Percentiles rank a stretch among this genome's conserved stretches.
phyloP scores from a whole-genome alignment of 2,888 invertebrate species.

The Cryptus viduatorius region DNA sequence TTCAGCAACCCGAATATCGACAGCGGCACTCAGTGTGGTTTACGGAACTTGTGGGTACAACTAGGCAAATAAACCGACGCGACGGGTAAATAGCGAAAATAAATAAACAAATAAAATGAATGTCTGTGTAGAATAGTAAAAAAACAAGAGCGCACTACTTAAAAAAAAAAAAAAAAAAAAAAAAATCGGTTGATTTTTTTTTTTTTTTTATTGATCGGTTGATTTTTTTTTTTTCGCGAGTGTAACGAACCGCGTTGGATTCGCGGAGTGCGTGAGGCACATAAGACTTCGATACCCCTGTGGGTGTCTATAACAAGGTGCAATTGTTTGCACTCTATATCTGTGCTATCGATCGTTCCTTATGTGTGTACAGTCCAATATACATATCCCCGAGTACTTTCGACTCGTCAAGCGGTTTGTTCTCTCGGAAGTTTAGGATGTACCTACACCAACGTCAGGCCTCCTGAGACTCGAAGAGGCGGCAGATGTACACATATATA shows the following conservation, averaged over 20 bases:
- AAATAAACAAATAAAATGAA: too few species aligned
- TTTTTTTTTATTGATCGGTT: too few species aligned
- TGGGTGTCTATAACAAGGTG: not conserved
- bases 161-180: too few species aligned
- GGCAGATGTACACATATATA: not conserved
- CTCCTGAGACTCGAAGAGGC: not conserved
- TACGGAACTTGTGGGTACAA: too few species aligned
- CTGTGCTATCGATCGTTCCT: not conserved
- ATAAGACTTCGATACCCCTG: constrained; percentile 12
- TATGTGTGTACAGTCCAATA: not conserved
- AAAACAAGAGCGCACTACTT: too few species aligned
- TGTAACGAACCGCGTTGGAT: constrained; percentile 23
- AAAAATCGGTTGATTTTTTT: too few species aligned
- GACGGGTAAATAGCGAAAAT: too few species aligned
- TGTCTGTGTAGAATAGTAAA: too few species aligned
- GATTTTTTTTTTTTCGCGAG: constrained; percentile 1
- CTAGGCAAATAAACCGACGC: too few species aligned
- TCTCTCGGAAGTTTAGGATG: constrained; percentile 16
- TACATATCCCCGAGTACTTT: constrained; percentile 15
- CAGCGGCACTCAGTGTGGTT: too few species aligned
- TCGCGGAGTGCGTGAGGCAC: not conserved
- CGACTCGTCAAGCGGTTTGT: not conserved
- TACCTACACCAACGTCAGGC: constrained; percentile 3
- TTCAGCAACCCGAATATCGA: too few species aligned
- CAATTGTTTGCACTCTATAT: constrained; percentile 18